A percentile compares a stretch with the other conserved stretches of the same genome.
phyloP scores from a whole-genome alignment of 2,888 invertebrate genomes.

The Chrysomela aeneicollis region DNA sequence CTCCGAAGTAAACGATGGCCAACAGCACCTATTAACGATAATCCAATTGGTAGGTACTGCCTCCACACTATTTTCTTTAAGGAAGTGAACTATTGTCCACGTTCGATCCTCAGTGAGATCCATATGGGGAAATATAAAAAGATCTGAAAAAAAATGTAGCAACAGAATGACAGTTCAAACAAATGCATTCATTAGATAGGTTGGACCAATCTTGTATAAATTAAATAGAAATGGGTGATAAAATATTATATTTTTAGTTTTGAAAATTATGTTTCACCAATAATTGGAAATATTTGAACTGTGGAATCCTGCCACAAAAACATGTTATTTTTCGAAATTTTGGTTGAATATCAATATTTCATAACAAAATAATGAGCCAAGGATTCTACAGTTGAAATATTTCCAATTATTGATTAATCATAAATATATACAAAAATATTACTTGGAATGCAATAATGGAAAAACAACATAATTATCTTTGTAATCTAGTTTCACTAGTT shows the following conservation, averaged over 20 bases:
- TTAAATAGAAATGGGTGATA: too few relatives aligned
- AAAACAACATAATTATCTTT: slow-evolving; percentile 6
- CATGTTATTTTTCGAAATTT: too few relatives aligned
- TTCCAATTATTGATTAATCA: too few relatives aligned
- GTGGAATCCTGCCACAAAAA: too few relatives aligned
- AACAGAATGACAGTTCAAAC: slow-evolving; percentile 1
- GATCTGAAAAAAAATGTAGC: slow-evolving; percentile 1
- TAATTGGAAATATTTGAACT: too few relatives aligned
- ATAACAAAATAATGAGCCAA: too few relatives aligned
- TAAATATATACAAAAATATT: too few relatives aligned
- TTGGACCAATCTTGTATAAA: neutral
- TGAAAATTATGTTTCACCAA: too few relatives aligned
- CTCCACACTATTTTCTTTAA: slow-evolving; percentile 10
- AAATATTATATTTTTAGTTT: too few relatives aligned
- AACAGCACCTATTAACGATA: slow-evolving; percentile 17
- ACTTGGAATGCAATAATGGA: slow-evolving; percentile 9
- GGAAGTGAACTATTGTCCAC: slow-evolving; percentile 16
- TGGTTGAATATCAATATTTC: too few relatives aligned
- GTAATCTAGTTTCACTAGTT: slow-evolving; percentile 9
- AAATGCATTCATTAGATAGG: neutral
- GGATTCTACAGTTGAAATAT: too few relatives aligned
- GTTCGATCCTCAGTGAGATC: neutral
- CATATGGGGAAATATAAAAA: neutral
- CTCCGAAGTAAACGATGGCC: slow-evolving; percentile 7
- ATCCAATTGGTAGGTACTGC: slow-evolving; percentile 19